Evolutionary conservation across 2,113 vertebrate species (phyloP), one percentile per base, ranked within the genome.

Genomic region (Misgurnus mizolepis): DNA sequence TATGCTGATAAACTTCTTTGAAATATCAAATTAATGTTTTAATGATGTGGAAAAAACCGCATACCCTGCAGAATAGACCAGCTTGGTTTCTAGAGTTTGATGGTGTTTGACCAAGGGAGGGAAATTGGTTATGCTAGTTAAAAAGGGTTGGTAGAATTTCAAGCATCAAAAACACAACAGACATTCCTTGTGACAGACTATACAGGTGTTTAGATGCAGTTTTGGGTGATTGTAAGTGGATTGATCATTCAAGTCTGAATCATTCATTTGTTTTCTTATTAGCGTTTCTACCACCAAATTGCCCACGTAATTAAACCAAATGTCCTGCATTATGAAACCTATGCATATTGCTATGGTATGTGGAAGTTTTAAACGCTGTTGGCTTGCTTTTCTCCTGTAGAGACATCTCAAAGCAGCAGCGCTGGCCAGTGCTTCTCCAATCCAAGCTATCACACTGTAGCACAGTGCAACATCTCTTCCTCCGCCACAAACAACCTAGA

Each of bases 391-490:
- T 22, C 39, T 18, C 45, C 61, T 60, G 47, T 75, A 93, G 92
- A 93, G 45, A 77, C 82, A 8, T 92, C 93, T 89, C 94, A 95
- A 90, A 93, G 91, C 94, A 94, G 92, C 89, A 61, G 76, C 73
- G 91, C 89, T 43, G 88, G 92, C 76, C 96, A 96, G 85, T 98
- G 95, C 89, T 96, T 98, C 92, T 95, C 95, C 90, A 98, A 96
- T 84, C 95, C 97, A 83, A 98, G 95, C 90, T 98, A 97, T 90
- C 96, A 96, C 90, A 94, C 96, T 61, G 94, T 98, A 88, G 94
- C 94, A 22, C 93, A 93, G 87, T 95, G 95, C 82, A 95, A 94
- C 68, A 93, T 93, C 68, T 91, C 96, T 83, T 94, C 96, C 62
- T 93, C 91, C 89, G 93, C 94, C 92, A 91, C 93, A 92, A 96